phyloP scores from a whole-genome alignment of 2,888 invertebrate species.

The Xanthia icteritia region DNA sequence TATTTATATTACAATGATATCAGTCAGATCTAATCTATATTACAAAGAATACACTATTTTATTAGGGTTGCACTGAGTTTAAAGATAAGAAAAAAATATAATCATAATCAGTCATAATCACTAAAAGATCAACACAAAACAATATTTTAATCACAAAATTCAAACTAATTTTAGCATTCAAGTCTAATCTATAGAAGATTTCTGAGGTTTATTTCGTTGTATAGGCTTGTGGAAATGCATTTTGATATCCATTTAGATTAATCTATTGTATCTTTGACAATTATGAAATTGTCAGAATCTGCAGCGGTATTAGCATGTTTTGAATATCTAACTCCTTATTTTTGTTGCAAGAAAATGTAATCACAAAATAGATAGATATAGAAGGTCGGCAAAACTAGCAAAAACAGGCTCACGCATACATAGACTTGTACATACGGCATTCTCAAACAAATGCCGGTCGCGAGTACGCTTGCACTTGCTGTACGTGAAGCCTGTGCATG shows the following conservation, averaged over 20 bases:
- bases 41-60: slow-evolving; percentile 29
- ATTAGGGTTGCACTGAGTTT: slow-evolving; percentile 37
- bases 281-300: neutral
- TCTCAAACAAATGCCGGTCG: neutral
- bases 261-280: slow-evolving; percentile 9
- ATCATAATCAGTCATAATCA: slow-evolving; percentile 37
- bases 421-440: neutral
- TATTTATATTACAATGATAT: slow-evolving; percentile 34
- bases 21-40: slow-evolving; percentile 43
- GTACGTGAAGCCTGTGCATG: neutral
- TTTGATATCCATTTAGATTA: slow-evolving; percentile 8
- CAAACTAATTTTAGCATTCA: slow-evolving; percentile 33
- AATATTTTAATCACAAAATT: slow-evolving; percentile 34
- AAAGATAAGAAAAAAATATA: slow-evolving; percentile 36
- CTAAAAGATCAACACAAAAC: slow-evolving; percentile 27
- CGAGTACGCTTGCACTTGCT: neutral
- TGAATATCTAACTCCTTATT: neutral
- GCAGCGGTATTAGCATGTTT: neutral
- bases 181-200: slow-evolving; percentile 18
- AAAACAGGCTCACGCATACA: neutral
- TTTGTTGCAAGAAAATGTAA: neutral
- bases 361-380: neutral
- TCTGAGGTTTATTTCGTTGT: neutral
- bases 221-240: slow-evolving; percentile 24
- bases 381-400: neutral